Percentiles rank a stretch among this genome's conserved stretches.
Evolutionary conservation across 2,797 vertebrate genomes (phyloP).

Genomic region (Sebastes cheni): DNA sequence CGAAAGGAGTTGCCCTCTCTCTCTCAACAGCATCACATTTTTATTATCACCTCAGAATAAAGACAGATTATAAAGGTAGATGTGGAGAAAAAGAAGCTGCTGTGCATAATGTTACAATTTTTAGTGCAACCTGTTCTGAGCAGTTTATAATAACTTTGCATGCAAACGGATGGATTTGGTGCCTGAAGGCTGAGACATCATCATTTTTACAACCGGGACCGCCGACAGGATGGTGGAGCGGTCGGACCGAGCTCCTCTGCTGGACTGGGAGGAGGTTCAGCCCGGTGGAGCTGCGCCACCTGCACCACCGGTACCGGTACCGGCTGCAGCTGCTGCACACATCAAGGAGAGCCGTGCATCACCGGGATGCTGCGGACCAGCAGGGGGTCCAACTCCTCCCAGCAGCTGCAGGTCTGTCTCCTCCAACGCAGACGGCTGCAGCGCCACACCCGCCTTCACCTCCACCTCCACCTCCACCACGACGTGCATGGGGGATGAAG

Average conservation of each 20-base stretch:
- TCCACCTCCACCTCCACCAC: slow-evolving; percentile 58
- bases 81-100: not conserved
- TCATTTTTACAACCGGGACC: slow-evolving; percentile 31
- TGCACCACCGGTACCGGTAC: slow-evolving; percentile 10
- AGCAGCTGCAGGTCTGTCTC: slow-evolving; percentile 42
- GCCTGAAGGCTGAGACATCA: slow-evolving; percentile 63
- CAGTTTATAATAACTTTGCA: slow-evolving; percentile 33
- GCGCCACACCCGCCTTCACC: slow-evolving; percentile 65
- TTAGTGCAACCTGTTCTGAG: slow-evolving; percentile 22
- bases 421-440: slow-evolving; percentile 56
- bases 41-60: slow-evolving; percentile 48
- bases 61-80: slow-evolving; percentile 33
- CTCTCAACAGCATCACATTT: slow-evolving; percentile 70
- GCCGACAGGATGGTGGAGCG: slow-evolving; percentile 85
- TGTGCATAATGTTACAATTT: no score
- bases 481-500: slow-evolving; percentile 34
- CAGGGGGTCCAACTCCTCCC: slow-evolving; percentile 61
- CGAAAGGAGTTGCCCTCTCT: slow-evolving; percentile 73
- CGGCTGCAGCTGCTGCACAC: slow-evolving; percentile 6
- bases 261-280: slow-evolving; percentile 91
- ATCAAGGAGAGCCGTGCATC: slow-evolving; percentile 63
- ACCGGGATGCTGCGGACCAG: slow-evolving; percentile 47
- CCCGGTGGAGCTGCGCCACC: slow-evolving; percentile 49
- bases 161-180: slow-evolving; percentile 61
- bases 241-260: slow-evolving; percentile 90